These are phyloP conservation scores for Enteromius afrohamiltoni DNA, from an alignment of 2,797 vertebrate species.

Conservation along the genomic window DNA sequence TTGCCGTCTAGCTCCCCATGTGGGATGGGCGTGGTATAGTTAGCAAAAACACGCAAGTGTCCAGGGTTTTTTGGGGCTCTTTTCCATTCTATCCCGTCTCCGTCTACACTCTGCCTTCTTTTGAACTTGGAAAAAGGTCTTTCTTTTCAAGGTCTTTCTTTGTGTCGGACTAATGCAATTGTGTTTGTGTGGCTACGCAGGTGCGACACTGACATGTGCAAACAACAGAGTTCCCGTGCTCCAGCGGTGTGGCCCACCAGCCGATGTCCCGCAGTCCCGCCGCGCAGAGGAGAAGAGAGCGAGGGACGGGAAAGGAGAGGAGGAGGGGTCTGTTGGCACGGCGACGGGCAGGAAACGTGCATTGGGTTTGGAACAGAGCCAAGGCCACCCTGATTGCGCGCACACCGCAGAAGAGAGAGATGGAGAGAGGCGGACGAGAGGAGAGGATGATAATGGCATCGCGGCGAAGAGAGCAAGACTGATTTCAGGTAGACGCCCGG, in stretches of 20 bases:
- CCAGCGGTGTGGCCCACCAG: conserved; percentile 69
- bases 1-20: conserved; percentile 36
- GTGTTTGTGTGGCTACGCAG: conserved; percentile 60
- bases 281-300: conserved; percentile 52
- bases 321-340: conserved; percentile 59
- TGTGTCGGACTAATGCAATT: conserved; percentile 32
- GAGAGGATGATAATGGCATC: conserved; percentile 70
- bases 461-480: conserved; percentile 84
- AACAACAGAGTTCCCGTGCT: conserved; percentile 78
- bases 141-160: background rate
- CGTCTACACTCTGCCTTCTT: background rate
- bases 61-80: conserved; percentile 29
- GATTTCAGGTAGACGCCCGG: conserved; percentile 57
- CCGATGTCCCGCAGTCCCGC: conserved; percentile 61
- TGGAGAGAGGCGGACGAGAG: conserved; percentile 68
- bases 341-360: conserved; percentile 83
- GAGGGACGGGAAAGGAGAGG: conserved; percentile 35
- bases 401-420: conserved; percentile 69
- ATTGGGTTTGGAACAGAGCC: conserved; percentile 78
- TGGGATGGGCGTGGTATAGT: conserved; percentile 59
- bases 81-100: conserved; percentile 17
- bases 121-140: conserved; percentile 20
- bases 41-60: conserved; percentile 53
- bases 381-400: conserved; percentile 78
- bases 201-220: conserved; percentile 64